Percentiles rank a stretch among this genome's conserved stretches.
phyloP scores from a whole-genome alignment of 2,888 invertebrate species.

The Diabrotica balteata region DNA sequence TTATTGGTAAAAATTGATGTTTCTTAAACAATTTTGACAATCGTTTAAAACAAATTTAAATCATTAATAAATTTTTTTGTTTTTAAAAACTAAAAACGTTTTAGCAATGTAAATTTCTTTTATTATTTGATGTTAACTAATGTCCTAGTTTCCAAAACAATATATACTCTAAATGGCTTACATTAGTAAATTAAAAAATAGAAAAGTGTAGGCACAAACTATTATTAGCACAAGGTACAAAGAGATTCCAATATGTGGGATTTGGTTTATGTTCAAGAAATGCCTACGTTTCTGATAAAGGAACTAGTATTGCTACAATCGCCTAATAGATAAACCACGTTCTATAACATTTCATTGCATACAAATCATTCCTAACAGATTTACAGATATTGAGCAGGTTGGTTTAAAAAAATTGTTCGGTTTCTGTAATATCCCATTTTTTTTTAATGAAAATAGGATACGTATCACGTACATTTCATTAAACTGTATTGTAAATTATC shows the following conservation, averaged over 20 bases:
- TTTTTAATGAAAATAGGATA: background rate
- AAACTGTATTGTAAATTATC: too few species aligned
- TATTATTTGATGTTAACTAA: too few species aligned
- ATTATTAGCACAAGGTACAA: constrained; percentile 28
- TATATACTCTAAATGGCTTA: too few species aligned
- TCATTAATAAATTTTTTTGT: too few species aligned
- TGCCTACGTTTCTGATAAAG: constrained; percentile 27
- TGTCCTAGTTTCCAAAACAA: too few species aligned
- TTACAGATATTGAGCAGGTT: background rate
- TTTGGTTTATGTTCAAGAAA: constrained; percentile 29
- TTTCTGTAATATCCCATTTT: background rate
- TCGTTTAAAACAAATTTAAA: too few species aligned
- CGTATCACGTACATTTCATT: too few species aligned
- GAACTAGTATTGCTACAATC: constrained; percentile 15
- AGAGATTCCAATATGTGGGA: constrained; percentile 31
- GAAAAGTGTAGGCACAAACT: constrained; percentile 19
- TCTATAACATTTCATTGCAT: background rate
- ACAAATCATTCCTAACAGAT: constrained; percentile 4
- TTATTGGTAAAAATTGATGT: too few species aligned
- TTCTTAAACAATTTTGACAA: too few species aligned
- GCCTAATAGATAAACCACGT: constrained; percentile 7
- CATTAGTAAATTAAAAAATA: constrained; percentile 15
- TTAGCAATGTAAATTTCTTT: too few species aligned
- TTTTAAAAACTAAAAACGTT: too few species aligned
- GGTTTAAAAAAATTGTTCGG: background rate